Conservation (phyloP, 2,888 invertebrate species). For the Epicampocera succincta region DNA sequence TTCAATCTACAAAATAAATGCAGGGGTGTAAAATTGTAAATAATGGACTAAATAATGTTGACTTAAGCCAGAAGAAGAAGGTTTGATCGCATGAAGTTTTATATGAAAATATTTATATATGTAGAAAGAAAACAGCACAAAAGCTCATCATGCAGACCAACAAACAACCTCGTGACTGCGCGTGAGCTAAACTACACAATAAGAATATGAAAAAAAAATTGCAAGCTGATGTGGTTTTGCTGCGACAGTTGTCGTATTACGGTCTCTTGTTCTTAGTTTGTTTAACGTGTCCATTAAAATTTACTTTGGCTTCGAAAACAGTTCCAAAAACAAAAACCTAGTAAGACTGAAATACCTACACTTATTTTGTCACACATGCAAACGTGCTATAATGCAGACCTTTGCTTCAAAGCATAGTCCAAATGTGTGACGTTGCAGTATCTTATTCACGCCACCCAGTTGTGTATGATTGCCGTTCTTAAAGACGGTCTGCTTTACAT, state of each 20-base stretch:
- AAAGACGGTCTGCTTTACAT: too few species aligned
- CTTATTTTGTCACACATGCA: neutral
- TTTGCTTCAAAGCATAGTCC: neutral
- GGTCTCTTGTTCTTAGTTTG: constrained; percentile 4
- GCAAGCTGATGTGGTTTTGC: constrained; percentile 14
- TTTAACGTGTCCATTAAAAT: constrained; percentile 44
- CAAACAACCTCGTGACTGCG: neutral
- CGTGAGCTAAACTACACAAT: neutral
- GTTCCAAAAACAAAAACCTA: neutral
- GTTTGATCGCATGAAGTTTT: too few species aligned
- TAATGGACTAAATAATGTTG: too few species aligned
- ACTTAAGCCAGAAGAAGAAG: too few species aligned
- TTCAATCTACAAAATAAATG: too few species aligned
- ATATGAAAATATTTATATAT: too few species aligned
- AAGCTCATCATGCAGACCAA: too few species aligned
- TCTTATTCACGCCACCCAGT: too few species aligned
- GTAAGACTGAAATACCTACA: neutral
- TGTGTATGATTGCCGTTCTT: too few species aligned
- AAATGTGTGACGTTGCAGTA: neutral
- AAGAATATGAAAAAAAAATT: neutral
- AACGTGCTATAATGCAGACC: neutral
- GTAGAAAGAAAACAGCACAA: too few species aligned
- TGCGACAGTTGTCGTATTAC: constrained; percentile 15
- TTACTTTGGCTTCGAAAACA: constrained; percentile 41
- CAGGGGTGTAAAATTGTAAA: too few species aligned